These are phyloP conservation scores for Meteorus sp. DNA, from an alignment of 1,140 invertebrate species.

Conservation along the genomic window DNA sequence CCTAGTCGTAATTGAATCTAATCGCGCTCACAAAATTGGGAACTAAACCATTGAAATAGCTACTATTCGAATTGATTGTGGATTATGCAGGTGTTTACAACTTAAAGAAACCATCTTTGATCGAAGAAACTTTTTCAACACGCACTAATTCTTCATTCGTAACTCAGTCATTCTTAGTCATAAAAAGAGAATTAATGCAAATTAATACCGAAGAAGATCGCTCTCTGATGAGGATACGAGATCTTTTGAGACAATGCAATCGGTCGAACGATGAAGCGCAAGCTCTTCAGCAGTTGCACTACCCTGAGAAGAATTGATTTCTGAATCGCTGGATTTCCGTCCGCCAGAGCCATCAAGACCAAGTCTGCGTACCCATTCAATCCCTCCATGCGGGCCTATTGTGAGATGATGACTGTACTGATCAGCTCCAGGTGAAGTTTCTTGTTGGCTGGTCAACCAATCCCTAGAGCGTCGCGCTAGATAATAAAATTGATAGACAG, in stretches of 20 bases:
- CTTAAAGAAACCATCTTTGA: no score
- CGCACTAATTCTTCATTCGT: no score
- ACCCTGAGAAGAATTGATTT: conserved; percentile 52
- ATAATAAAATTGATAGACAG: conserved; percentile 3
- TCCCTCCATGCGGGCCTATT: conserved; percentile 65
- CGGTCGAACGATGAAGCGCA: conserved; percentile 66
- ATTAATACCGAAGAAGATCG: conserved; percentile 59
- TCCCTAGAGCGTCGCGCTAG: conserved; percentile 51
- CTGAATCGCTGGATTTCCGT: conserved; percentile 58
- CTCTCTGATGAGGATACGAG: conserved; percentile 64
- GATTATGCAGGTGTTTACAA: no score
- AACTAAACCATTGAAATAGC: background rate
- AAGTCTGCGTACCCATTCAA: conserved; percentile 67
- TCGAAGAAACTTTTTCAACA: no score
- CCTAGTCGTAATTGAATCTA: no score
- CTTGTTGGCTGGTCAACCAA: conserved; percentile 47
- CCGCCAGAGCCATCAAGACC: conserved; percentile 45
- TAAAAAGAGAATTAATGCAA: background rate
- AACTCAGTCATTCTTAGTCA: no score
- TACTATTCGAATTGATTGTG: no score
- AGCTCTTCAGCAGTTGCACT: conserved; percentile 57
- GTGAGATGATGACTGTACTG: conserved; percentile 62
- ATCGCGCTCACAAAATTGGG: background rate
- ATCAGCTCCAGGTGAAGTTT: conserved; percentile 47
- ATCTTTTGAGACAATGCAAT: conserved; percentile 69